These are phyloP conservation scores for Seriola aureovittata DNA, from an alignment of 2,113 vertebrate species.

Conservation along the genomic window DNA sequence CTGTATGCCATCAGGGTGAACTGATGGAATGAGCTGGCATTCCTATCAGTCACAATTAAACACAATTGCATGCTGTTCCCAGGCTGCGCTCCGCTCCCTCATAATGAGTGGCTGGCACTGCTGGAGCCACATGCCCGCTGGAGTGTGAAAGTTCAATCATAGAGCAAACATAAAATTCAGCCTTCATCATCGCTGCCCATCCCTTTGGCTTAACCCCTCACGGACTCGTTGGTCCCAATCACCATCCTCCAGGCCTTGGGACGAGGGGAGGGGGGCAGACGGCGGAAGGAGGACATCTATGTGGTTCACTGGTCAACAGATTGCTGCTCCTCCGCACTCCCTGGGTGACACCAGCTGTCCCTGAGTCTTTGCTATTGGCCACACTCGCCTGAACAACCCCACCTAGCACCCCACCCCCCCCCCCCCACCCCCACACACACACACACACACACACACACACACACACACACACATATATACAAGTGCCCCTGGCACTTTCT, in stretches of 20 bases:
- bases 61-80: conserved; percentile 50
- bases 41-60: conserved; percentile 72
- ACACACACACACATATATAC: not conserved
- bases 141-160: conserved; percentile 66
- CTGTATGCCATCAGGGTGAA: conserved; percentile 30
- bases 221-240: conserved; percentile 15
- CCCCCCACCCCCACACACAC: conserved; percentile 4
- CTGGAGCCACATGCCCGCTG: conserved; percentile 37
- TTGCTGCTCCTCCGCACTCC: conserved; percentile 52
- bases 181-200: conserved; percentile 49
- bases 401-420: not conserved
- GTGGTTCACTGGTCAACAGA: conserved; percentile 51
- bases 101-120: conserved; percentile 45
- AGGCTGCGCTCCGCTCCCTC: conserved; percentile 41
- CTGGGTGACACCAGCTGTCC: conserved; percentile 68
- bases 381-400: not conserved
- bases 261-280: not conserved
- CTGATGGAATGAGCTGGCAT: conserved; percentile 49
- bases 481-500: not conserved
- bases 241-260: conserved; percentile 26
- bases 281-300: conserved; percentile 32
- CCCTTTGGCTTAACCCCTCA: conserved; percentile 34
- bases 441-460: not conserved
- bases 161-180: conserved; percentile 62
- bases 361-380: not conserved